Evolutionary conservation across 2,113 vertebrate genomes (phyloP).

Genomic region (Notarius lentiginosus): DNA sequence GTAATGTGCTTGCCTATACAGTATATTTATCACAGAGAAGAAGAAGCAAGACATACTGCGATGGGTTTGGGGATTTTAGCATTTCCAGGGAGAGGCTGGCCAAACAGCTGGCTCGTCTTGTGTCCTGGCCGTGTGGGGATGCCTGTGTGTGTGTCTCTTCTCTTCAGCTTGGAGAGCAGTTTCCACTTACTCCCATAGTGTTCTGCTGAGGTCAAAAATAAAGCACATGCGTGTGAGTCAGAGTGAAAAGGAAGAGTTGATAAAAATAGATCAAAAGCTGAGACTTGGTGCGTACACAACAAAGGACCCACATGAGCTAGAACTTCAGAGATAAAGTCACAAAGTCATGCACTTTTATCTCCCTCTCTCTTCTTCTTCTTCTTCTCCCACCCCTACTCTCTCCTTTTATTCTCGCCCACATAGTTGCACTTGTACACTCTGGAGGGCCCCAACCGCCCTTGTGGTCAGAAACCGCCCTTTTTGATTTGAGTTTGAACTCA

Average conservation of each 20-base stretch:
- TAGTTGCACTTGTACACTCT: conserved; percentile 21
- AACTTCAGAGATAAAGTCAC: background rate
- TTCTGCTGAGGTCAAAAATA: conserved; percentile 63
- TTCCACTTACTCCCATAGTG: conserved; percentile 72
- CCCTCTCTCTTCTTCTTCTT: background rate
- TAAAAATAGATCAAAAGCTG: background rate
- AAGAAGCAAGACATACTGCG: conserved; percentile 70
- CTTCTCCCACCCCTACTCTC: conserved; percentile 9
- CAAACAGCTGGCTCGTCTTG: conserved; percentile 78
- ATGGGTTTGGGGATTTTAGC: conserved; percentile 81
- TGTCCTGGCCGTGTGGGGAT: conserved; percentile 63
- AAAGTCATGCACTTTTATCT: background rate
- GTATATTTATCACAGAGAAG: background rate
- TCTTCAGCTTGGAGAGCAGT: conserved; percentile 71
- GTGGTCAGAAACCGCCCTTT: conserved; percentile 19
- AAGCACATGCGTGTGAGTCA: conserved; percentile 4
- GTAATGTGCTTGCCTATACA: background rate
- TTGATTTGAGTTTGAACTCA: conserved; percentile 79
- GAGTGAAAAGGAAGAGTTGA: background rate
- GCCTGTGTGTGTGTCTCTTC: conserved; percentile 65
- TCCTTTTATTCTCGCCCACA: conserved; percentile 18
- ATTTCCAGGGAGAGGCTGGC: conserved; percentile 78
- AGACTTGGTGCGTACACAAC: background rate
- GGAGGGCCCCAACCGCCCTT: conserved; percentile 35
- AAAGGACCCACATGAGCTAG: background rate